Percentiles rank a stretch among this genome's conserved stretches.
Evolutionary conservation across 64 coral and sea anemone genomes (phyloP).

Genomic region (Trachythela sp.): DNA sequence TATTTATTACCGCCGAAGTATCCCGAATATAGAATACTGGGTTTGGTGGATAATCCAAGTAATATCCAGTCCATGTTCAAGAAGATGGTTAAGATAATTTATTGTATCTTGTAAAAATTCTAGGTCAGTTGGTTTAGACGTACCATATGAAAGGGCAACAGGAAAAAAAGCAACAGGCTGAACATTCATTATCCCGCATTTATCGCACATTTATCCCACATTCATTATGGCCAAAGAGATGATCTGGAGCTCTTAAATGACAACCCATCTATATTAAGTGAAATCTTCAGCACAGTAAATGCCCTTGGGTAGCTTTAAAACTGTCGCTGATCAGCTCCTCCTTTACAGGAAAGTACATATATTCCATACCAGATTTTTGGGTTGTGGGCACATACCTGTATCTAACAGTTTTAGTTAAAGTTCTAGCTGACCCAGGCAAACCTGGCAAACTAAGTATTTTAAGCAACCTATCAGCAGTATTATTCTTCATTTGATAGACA

Average conservation of each 20-base stretch:
- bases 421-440: neutral
- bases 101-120: conserved; percentile 3
- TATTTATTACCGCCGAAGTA: neutral
- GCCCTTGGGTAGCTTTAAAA: neutral
- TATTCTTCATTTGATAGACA: neutral
- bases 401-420: neutral
- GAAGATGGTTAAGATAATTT: neutral
- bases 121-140: neutral
- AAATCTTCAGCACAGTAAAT: neutral
- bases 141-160: neutral
- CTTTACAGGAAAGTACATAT: neutral
- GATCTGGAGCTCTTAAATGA: neutral
- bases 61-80: neutral
- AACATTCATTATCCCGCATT: neutral
- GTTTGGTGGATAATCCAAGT: too few species aligned
- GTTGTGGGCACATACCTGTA: neutral
- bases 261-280: neutral
- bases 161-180: neutral
- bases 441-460: neutral
- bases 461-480: neutral
- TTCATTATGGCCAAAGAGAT: neutral
- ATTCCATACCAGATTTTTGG: neutral
- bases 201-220: too few species aligned
- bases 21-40: neutral
- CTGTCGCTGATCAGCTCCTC: neutral